Conservation (phyloP, 2,888 invertebrate genomes). For the Chrysotoxum bicinctum region DNA sequence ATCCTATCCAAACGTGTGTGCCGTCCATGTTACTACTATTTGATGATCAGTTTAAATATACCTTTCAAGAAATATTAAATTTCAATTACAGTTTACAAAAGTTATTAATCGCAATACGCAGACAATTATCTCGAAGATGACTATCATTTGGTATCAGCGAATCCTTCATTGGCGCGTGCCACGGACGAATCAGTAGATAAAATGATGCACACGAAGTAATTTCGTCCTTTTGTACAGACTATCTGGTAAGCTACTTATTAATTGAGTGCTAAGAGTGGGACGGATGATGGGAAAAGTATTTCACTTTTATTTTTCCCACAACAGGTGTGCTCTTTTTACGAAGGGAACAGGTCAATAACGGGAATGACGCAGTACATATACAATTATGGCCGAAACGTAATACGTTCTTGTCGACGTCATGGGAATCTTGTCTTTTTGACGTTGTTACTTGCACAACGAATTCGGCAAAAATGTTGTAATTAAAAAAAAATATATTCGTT, state of each 20-base stretch:
- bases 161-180: constrained; percentile 62
- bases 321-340: constrained; percentile 48
- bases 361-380: not conserved
- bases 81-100: constrained; percentile 79
- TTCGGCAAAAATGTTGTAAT: not conserved
- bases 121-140: constrained; percentile 68
- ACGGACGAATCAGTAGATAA: not conserved
- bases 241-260: constrained; percentile 65
- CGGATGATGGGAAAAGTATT: constrained; percentile 39
- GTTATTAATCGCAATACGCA: constrained; percentile 67
- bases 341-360: constrained; percentile 37
- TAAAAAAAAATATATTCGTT: not conserved
- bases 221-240: constrained; percentile 27
- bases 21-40: not conserved
- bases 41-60: constrained; percentile 76
- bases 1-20: not conserved
- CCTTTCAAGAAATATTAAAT: constrained; percentile 81
- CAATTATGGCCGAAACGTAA: not conserved
- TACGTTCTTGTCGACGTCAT: constrained; percentile 22
- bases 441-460: not conserved
- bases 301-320: constrained; percentile 24
- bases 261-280: constrained; percentile 66
- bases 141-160: constrained; percentile 57
- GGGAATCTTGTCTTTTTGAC: constrained; percentile 21
- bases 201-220: constrained; percentile 51